These are phyloP conservation scores for Crypturellus tataupa DNA, from an alignment of 2,797 vertebrate genomes.

Conservation along the genomic window DNA sequence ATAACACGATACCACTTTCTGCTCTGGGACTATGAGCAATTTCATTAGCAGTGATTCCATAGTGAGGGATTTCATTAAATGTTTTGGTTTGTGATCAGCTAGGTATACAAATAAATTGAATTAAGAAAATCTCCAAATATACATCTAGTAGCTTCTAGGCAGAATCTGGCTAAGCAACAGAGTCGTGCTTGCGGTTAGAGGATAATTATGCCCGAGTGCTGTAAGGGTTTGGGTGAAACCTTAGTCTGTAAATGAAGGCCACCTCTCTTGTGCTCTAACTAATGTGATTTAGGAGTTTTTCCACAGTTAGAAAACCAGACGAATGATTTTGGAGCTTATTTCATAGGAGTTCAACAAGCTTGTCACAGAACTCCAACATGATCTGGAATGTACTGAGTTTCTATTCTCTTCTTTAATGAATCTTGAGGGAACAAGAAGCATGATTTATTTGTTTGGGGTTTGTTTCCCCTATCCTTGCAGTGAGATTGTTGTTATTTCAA, in stretches of 20 bases:
- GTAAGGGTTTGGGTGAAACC: slow-evolving; percentile 46
- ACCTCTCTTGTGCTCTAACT: slow-evolving; percentile 45
- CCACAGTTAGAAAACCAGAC: slow-evolving; percentile 28
- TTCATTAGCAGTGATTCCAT: slow-evolving; percentile 21
- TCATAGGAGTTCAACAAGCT: slow-evolving; percentile 10
- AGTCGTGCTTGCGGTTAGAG: slow-evolving; percentile 47
- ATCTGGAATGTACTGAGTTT: slow-evolving; percentile 8
- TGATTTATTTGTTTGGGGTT: background rate
- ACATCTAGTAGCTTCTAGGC: slow-evolving; percentile 16
- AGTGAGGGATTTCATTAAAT: slow-evolving; percentile 11
- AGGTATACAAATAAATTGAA: slow-evolving; percentile 56
- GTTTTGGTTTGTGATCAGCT: slow-evolving; percentile 72
- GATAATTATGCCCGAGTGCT: slow-evolving; percentile 60
- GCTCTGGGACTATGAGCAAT: slow-evolving; percentile 39
- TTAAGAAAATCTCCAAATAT: slow-evolving; percentile 37
- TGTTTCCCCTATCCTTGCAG: background rate
- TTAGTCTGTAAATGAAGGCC: slow-evolving; percentile 28
- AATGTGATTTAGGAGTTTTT: slow-evolving; percentile 56
- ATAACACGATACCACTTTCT: background rate
- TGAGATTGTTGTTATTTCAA: slow-evolving; percentile 6
- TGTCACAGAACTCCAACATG: slow-evolving; percentile 17
- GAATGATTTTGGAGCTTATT: slow-evolving; percentile 25
- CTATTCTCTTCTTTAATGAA: background rate
- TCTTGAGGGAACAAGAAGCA: background rate
- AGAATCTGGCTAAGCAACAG: slow-evolving; percentile 61